Base-by-base conservation (phyloP, 2,797 vertebrate genomes). In the Xenops minutus region DNA sequence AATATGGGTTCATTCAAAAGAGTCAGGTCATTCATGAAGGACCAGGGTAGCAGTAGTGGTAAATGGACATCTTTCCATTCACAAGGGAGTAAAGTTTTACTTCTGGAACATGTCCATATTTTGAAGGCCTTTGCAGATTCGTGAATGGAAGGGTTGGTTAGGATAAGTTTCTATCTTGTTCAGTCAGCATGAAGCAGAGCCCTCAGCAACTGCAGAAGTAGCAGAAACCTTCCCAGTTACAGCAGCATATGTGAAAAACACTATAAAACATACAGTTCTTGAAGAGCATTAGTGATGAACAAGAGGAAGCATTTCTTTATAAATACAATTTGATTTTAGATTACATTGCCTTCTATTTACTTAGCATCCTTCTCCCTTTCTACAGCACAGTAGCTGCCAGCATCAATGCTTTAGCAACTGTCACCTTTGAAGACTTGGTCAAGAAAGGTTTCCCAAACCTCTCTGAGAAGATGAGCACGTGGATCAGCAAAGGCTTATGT, bases 401-500 rank as follows among this genome's bases (percentile, higher is more conserved):
- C 88, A 98, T 99, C 93, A 99, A 99, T 2, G 98, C 98, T 90
- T 97, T 99, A 85, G 99, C 98, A 55, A 98, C 98, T 8, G 98
- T 98, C 74, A 99, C 98, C 48, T 98, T 98, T 77, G 98, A 99
- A 96, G 99, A 99, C 88, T 96, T 99, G 95, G 97, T 99, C 89
- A 98, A 97, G 96, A 97, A 96, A 89, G 93, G 93, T 74, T 98
- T 98, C 71, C 97, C 97, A 76, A 96, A 97, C 46, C 81, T 98
- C 54, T 98, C 98, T 0, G 98, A 98, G 79, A 98, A 72, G 88
- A 94, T 89, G n/a, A 97, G 97, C 94, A 98, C 98, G 0, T 98
- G 98, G 98, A 98, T 98, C 97, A 99, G 98, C 97, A 99, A 99
- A 98, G 98, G 97, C 55, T 98, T 99, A 74, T 99, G 98, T 98